Evolutionary conservation across 2,888 invertebrate species (phyloP), one percentile per base, ranked within the genome.

Genomic region (Drosophila conformis): DNA sequence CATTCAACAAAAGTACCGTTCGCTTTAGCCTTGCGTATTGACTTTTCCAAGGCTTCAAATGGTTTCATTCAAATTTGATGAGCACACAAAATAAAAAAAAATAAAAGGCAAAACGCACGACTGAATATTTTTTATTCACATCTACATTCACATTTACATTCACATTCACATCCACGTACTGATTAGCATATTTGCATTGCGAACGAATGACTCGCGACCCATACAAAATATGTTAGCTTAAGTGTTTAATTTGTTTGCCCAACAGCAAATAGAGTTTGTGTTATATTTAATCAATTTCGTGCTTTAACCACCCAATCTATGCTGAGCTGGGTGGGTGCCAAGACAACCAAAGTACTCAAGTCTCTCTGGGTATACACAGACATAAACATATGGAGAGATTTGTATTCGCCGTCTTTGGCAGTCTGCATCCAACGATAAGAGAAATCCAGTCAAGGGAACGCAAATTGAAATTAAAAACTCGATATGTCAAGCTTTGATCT

Each of bases 21-120:
- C 35, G 57, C 66, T 62, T 51, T 38, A 38, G 64, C 61, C 25
- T 62, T 66, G 21, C 38, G 53, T 61, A 70, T 76, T 80, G 80
- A 78, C 70, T 79, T 77, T 67, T 67, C 70, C 48, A 51, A 53
- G 79, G 70, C 69, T 42, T 74, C 62, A 63, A 78, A 69, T 74
- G 69, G 66, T 69, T 77, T 80, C 64, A 80, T 80, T 75, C 64
- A 78, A 80, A 78, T 80, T 79, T 64, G 70, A 74, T 79, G 70
- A 75, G 31, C 42, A 40, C 38, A 52, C 38, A 46, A 52, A 42
- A 15, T 5, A 27, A 54, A 36, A 36, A 5, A 27, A 1, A 15
- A 21, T 10, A 52, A 21, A 52, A 33, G 8, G 21, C 46, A 25
- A 52, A 60, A 46, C 65, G 70, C 69, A 61, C 64, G 61, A 79